Conservation (phyloP, 2,888 invertebrate genomes). For the Mantis religiosa region DNA sequence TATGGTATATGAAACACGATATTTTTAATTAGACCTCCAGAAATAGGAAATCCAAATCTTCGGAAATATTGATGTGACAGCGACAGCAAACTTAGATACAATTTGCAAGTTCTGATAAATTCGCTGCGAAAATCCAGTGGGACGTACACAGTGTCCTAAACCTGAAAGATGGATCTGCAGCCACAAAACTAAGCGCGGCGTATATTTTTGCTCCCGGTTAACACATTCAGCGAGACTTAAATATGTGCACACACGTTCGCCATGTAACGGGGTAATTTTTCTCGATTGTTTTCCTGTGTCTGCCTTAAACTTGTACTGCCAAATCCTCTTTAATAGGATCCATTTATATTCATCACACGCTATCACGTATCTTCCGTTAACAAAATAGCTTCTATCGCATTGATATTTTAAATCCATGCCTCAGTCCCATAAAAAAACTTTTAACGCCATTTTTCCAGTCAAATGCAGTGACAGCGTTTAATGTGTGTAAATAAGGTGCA, state of each 20-base stretch:
- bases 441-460: background rate
- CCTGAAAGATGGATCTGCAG: background rate
- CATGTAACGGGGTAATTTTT: background rate
- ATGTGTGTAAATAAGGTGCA: too few species aligned
- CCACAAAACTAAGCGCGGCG: background rate
- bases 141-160: background rate
- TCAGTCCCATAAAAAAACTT: background rate
- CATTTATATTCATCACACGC: background rate
- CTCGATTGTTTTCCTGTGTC: background rate
- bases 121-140: background rate
- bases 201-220: background rate
- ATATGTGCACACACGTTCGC: background rate
- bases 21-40: too few species aligned
- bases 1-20: too few species aligned
- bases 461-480: too few species aligned
- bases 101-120: too few species aligned
- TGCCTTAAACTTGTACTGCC: background rate
- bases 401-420: background rate
- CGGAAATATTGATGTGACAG: too few species aligned
- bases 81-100: too few species aligned
- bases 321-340: background rate
- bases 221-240: background rate
- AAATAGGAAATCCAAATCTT: too few species aligned
- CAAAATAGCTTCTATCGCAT: background rate
- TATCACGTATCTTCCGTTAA: background rate